phyloP scores from a whole-genome alignment of 2,797 vertebrate species.

The Sciaenops ocellatus region DNA sequence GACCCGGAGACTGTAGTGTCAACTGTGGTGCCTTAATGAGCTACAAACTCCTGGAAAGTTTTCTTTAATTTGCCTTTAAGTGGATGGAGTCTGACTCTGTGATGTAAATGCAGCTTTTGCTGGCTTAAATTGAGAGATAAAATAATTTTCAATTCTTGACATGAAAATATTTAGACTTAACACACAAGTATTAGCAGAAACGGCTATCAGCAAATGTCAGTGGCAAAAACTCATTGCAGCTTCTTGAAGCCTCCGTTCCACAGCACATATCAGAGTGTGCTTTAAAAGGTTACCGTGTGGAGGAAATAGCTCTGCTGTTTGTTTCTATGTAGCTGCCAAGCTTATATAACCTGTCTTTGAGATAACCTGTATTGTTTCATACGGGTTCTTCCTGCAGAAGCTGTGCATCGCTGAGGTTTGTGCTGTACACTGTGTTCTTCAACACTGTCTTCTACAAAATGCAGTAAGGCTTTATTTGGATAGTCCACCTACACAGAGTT shows the following conservation, averaged over 20 bases:
- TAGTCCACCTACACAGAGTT: no score
- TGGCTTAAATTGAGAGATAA: neutral
- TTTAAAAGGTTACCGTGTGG: constrained; percentile 3
- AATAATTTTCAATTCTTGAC: neutral
- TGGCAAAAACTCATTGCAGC: neutral
- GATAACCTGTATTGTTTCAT: neutral
- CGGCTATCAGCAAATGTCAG: neutral
- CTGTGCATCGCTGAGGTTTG: neutral
- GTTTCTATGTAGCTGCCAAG: neutral
- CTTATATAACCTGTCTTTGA: constrained; percentile 15
- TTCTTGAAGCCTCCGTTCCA: neutral
- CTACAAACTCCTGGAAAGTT: neutral
- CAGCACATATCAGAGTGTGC: neutral
- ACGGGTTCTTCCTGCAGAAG: neutral
- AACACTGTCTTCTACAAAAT: neutral
- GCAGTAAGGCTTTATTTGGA: neutral
- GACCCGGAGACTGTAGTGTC: neutral
- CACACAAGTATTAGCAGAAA: no score
- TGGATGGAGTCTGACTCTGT: neutral
- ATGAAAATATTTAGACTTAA: neutral
- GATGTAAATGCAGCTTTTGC: neutral
- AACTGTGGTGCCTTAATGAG: neutral
- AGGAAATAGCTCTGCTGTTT: constrained; percentile 12
- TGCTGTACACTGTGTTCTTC: neutral
- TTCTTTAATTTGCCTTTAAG: neutral